Evolutionary conservation across 1,140 invertebrate genomes (phyloP), one percentile per base, ranked within the genome.

Genomic region (Mactra quadrangularis): DNA sequence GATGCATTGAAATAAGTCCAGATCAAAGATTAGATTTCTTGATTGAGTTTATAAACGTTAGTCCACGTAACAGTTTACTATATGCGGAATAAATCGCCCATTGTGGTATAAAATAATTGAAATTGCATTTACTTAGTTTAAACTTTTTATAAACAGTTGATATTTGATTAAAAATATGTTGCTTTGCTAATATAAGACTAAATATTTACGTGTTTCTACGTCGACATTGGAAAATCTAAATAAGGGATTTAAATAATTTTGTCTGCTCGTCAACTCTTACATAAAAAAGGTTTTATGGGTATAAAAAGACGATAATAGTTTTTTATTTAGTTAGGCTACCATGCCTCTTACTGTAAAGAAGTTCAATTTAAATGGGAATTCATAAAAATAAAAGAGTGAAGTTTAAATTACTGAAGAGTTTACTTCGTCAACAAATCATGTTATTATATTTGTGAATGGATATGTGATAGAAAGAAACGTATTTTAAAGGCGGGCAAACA

Each of bases 11-110:
- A 29, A 17, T 33, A 17, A 19, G 19, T 6, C 35, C 17, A 62
- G 33, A 31, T 62, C 6, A 35, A 19, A 62, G 59, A 62, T 62
- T 62, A 31, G 59, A 62, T 62, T 62, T 35, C 59, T 62, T 62
- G 29, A 38, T 62, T 62, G 33, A 35, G 31, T 33, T 33, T 33
- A 62, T 62, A 41, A 62, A 62, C 9, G 33, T 17, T 19, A 3
- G 29, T 62, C 1, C n/a, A 6, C 4, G 22, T n/a, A 27, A 62
- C 19, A 4, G 3, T 17, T 19, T 13, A 33, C 17, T 9, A 62
- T 35, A 62, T 35, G 4, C 33, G 27, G 31, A 33, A 15, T 19
- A 62, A 62, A 62, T 62, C 35, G 59, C 9, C 31, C 59, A 62
- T 62, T 33, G 59, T 33, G 33, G 6, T 35, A 13, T 22, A 31